Percentiles rank a stretch among this genome's conserved stretches.
Conservation (phyloP, 1,140 invertebrate genomes). For the Dreissena rostriformis region DNA sequence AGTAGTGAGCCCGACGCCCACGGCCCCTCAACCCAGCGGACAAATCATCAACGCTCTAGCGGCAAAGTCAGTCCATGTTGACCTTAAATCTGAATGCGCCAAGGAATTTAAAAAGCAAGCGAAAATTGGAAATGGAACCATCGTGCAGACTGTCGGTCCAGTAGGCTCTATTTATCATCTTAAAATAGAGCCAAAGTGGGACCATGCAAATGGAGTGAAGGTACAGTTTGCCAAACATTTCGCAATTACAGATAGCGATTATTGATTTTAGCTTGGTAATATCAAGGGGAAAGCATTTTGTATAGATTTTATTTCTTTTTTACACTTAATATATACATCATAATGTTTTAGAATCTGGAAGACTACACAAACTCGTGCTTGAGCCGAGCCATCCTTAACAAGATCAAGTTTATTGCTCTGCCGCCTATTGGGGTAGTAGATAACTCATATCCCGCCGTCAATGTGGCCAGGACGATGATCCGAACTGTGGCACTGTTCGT, state of each 20-base stretch:
- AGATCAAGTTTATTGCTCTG: slow-evolving; percentile 17
- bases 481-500: slow-evolving; percentile 16
- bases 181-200: slow-evolving; percentile 10
- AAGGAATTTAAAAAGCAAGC: too few relatives aligned
- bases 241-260: too few relatives aligned
- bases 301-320: too few relatives aligned
- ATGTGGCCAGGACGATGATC: slow-evolving; percentile 9
- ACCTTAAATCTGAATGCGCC: too few relatives aligned
- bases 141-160: neutral
- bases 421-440: slow-evolving; percentile 22
- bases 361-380: slow-evolving; percentile 12
- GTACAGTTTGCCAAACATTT: neutral
- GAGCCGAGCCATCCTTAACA: neutral
- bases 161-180: slow-evolving; percentile 21
- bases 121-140: neutral
- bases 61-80: too few relatives aligned
- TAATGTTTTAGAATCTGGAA: slow-evolving; percentile 1
- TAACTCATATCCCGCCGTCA: neutral
- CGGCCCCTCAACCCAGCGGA: slow-evolving; percentile 13
- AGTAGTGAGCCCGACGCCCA: slow-evolving; percentile 1
- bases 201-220: neutral
- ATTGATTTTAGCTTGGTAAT: too few relatives aligned
- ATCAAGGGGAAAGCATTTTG: too few relatives aligned
- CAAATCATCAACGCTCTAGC: neutral
- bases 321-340: too few relatives aligned